Evolutionary conservation across 2,888 invertebrate genomes (phyloP), one percentile per base, ranked within the genome.

Genomic region (Plebejus argus): DNA sequence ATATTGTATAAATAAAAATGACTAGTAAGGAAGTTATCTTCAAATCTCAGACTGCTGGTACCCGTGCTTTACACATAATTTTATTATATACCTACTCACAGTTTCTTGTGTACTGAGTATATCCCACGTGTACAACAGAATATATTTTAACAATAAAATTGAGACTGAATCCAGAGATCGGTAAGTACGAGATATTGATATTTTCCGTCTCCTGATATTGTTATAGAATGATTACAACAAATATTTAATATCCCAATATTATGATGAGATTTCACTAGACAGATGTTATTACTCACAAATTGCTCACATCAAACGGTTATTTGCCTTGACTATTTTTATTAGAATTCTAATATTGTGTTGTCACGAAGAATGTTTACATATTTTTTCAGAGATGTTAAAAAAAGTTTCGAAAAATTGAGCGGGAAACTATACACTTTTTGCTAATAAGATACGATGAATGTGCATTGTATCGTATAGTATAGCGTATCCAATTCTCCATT

Each of bases 161-260:
- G 3, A 3, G 58, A 23, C 23, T 61, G 0, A 23, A 61, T 23
- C 20, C 23, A 12, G 20, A 58, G 20, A 12, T 61, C 10, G 61
- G 61, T 23, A 23, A 23, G 23, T 61, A 23, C 20, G 23, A 23
- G 12, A 12, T 83, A 84, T 83, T 82, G 82, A 81, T 81, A 82
- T 83, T 12, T 61, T 23, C 61, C 61, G 61, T 61, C 61, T 61
- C 61, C 61, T 20, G 61, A 81, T 82, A 83, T 83, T 81, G 79
- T 81, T 79, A 78, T 81, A 79, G 61, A 78, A 79, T 78, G 81
- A 81, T 82, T 81, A 81, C 80, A 81, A 80, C 80, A 81, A 81
- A 81, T 81, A 83, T 81, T 77, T 79, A 79, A 82, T 82, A 80
- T 82, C 77, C 79, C 77, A 74, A 78, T 81, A 80, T 79, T 81